Base-by-base conservation (phyloP, 2,888 invertebrate species). In the Smittia aterrima region DNA sequence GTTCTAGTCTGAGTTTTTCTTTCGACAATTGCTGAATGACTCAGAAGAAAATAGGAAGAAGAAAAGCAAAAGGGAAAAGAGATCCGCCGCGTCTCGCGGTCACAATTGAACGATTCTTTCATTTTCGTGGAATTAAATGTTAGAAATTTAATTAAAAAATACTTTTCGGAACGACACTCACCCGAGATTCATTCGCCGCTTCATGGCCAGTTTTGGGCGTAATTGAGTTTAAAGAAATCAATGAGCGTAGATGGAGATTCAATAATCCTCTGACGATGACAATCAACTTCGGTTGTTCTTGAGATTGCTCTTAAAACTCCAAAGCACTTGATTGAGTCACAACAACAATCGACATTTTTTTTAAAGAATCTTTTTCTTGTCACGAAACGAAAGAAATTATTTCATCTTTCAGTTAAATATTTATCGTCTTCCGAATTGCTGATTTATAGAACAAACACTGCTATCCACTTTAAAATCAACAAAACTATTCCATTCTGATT, bases 91-190 rank as follows among this genome's bases (percentile, higher is more conserved):
- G 6, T 58, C 58, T 58, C 22, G 18, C n/a, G 54, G 47, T 71
- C 27, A 67, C 70, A 71, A 71, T 71, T 71, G 54, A 54, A 71
- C 27, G 70, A 54, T 71, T 71, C 24, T 54, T 16, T 58, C 22
- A 16, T 54, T 27, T 54, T 54, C 54, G 27, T 9, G 41, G 70
- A 71, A 71, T 71, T 40, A 71, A 71, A 58, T 71, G 18, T 71
- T 22, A 58, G 16, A 71, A 71, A 38, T 71, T 71, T 71, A 71
- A 71, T 71, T 71, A 71, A 71, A 58, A n/a, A n/a, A n/a, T n/a
- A n/a, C n/a, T n/a, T 58, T 18, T 22, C 22, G n/a, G n/a, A n/a
- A n/a, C n/a, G 22, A 58, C 58, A 58, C 58, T 58, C 58, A 58
- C 58, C 58, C 3, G 22, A 58, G 9, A 58, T 22, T 58, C 58